phyloP scores from a whole-genome alignment of 2,797 vertebrate species.

The Mormyrus proboscirostris region DNA sequence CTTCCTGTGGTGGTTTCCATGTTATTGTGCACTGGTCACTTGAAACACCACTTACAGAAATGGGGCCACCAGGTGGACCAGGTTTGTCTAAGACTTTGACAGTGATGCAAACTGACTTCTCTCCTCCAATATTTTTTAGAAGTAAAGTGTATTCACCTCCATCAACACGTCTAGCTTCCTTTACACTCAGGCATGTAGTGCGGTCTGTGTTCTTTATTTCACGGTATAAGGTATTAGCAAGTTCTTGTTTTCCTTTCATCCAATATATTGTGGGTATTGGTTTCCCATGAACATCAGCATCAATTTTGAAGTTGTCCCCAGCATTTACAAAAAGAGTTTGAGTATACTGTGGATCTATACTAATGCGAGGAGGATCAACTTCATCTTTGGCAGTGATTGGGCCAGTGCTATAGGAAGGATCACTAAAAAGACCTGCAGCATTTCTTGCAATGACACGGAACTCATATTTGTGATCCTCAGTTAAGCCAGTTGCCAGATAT shows the following conservation, averaged over 20 bases:
- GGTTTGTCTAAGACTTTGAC: constrained; percentile 92
- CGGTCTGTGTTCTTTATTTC: constrained; percentile 86
- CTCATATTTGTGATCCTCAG: constrained; percentile 83
- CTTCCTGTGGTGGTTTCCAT: constrained; percentile 86
- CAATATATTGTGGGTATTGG: constrained; percentile 84
- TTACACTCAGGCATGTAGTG: constrained; percentile 79
- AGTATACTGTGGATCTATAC: constrained; percentile 89
- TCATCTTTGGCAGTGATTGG: constrained; percentile 89
- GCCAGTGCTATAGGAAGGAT: constrained; percentile 89
- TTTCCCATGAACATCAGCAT: constrained; percentile 90
- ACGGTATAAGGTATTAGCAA: constrained; percentile 77
- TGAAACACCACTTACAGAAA: constrained; percentile 70
- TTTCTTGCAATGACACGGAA: constrained; percentile 97
- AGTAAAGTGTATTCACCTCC: constrained; percentile 85
- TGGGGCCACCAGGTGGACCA: constrained; percentile 83
- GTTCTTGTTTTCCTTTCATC: constrained; percentile 79
- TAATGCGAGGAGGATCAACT: constrained; percentile 84
- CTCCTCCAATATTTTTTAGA: constrained; percentile 87
- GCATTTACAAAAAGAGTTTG: constrained; percentile 79
- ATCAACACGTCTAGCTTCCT: constrained; percentile 82
- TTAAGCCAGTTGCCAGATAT: constrained; percentile 85
- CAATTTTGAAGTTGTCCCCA: constrained; percentile 87
- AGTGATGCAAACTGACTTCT: constrained; percentile 75
- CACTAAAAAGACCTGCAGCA: constrained; percentile 86
- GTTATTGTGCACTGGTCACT: constrained; percentile 78